Evolutionary conservation across 2,888 invertebrate genomes (phyloP).

Genomic region (Mesorhabditis spiculigera): DNA sequence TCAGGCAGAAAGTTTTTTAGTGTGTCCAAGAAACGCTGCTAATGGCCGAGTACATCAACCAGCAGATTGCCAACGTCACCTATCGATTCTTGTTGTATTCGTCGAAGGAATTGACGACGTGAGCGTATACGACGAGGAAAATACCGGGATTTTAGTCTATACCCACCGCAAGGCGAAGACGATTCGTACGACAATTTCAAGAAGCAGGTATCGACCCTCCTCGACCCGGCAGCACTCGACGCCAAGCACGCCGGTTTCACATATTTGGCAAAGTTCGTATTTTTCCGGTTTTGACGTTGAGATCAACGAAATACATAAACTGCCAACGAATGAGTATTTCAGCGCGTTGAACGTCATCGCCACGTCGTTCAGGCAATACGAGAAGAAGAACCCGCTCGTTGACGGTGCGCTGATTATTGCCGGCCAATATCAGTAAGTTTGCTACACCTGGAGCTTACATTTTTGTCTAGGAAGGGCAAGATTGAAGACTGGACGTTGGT

Average conservation of each 20-base stretch:
- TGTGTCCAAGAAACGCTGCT: neutral
- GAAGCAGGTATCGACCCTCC: neutral
- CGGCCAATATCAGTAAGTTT: neutral
- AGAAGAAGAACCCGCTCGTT: neutral
- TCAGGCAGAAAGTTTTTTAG: neutral
- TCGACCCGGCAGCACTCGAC: neutral
- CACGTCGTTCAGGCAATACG: neutral
- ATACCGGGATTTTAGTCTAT: neutral
- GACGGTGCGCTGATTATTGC: neutral
- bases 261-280: neutral
- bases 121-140: neutral
- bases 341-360: neutral
- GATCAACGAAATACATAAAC: too few relatives aligned
- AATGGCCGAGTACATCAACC: conserved; percentile 2
- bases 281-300: neutral
- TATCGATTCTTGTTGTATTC: conserved; percentile 2
- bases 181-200: neutral
- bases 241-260: neutral
- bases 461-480: neutral
- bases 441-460: neutral
- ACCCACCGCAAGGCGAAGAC: conserved; percentile 3
- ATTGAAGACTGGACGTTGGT: neutral
- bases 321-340: too few relatives aligned
- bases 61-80: neutral
- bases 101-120: neutral